Evolutionary conservation across 1,140 invertebrate genomes (phyloP).

Genomic region (Drosophila nigromelanica): DNA sequence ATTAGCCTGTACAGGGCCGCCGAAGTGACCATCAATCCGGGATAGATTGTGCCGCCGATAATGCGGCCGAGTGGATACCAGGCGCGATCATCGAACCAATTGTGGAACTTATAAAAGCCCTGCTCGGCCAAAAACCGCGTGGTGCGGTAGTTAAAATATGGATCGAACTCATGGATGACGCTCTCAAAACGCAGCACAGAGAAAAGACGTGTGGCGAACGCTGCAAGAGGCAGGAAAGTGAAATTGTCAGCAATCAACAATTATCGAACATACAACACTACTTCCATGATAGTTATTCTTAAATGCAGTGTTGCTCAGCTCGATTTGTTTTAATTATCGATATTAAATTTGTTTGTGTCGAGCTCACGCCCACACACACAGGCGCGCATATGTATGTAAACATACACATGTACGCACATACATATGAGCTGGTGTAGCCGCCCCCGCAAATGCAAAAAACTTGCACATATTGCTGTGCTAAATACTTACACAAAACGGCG

Average conservation of each 20-base stretch:
- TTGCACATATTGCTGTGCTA: constrained; percentile 19
- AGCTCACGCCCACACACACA: constrained; percentile 21
- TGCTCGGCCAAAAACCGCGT: constrained; percentile 97
- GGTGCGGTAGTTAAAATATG: constrained; percentile 99
- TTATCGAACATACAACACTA: neutral
- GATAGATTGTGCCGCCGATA: constrained; percentile 98
- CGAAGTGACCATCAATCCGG: constrained; percentile 98
- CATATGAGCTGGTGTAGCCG: constrained; percentile 1
- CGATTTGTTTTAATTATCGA: constrained; percentile 10
- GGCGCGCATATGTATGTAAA: neutral
- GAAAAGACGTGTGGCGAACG: constrained; percentile 97
- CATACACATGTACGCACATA: neutral
- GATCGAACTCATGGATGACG: constrained; percentile 99
- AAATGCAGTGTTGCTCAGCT: neutral
- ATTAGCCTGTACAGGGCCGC: constrained; percentile 95
- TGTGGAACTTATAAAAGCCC: constrained; percentile 99
- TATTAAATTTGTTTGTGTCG: constrained; percentile 3
- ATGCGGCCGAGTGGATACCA: constrained; percentile 99
- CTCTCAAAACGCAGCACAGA: constrained; percentile 98
- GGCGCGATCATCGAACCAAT: constrained; percentile 99
- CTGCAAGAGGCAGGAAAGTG: constrained; percentile 85
- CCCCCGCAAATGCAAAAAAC: constrained; percentile 5
- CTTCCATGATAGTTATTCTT: constrained; percentile 1
- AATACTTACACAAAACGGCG: constrained; percentile 95
- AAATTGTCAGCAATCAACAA: constrained; percentile 29